phyloP scores from a whole-genome alignment of 2,113 vertebrate species.

The Clinocottus analis region DNA sequence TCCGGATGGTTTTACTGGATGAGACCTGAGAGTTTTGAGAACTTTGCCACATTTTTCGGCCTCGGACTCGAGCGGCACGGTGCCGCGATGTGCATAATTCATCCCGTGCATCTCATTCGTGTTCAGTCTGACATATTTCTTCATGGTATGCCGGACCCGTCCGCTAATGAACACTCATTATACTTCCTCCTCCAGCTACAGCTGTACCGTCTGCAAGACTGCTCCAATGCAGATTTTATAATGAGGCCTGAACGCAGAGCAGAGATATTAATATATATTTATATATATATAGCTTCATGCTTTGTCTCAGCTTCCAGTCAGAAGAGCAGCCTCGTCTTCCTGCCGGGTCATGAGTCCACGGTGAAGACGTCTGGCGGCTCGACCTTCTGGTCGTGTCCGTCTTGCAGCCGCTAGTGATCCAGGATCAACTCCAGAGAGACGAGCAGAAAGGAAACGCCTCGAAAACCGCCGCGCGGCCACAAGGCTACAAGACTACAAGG shows the following conservation, averaged over 20 bases:
- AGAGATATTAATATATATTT: background rate
- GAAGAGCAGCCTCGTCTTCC: no score
- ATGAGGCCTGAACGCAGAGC: slow-evolving; percentile 18
- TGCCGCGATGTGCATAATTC: slow-evolving; percentile 33
- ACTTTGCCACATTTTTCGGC: slow-evolving; percentile 5
- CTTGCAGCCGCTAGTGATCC: no score
- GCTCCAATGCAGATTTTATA: slow-evolving; percentile 52
- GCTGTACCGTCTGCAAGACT: slow-evolving; percentile 39
- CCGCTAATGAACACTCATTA: slow-evolving; percentile 58
- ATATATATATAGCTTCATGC: no score
- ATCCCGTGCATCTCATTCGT: slow-evolving; percentile 35
- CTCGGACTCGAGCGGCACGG: slow-evolving; percentile 7
- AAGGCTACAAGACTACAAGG: no score
- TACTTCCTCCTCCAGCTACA: slow-evolving; percentile 44
- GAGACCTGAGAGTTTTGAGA: slow-evolving; percentile 7
- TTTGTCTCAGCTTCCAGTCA: no score
- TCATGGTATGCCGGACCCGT: slow-evolving; percentile 35
- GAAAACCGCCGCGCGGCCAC: no score
- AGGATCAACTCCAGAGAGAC: no score
- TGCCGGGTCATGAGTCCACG: no score
- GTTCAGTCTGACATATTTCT: slow-evolving; percentile 21
- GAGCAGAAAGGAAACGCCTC: no score
- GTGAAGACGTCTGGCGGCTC: no score
- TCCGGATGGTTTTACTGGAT: slow-evolving; percentile 20
- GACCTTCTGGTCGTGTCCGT: no score